Evolutionary conservation across 2,888 invertebrate genomes (phyloP), one percentile per base, ranked within the genome.

Genomic region (Tenthredo scrophulariae): DNA sequence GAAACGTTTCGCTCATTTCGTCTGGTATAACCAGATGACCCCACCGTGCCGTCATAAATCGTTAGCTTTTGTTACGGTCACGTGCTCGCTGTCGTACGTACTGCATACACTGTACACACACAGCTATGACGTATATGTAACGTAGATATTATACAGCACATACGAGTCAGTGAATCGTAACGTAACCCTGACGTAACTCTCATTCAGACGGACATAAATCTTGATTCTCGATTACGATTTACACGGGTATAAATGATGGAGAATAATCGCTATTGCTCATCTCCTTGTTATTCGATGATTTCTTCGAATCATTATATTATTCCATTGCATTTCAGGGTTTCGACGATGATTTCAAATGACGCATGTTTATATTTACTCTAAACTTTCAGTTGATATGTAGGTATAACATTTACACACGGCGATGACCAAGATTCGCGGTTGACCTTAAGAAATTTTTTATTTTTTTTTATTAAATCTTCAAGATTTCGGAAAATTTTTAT

Each of bases 41-140:
- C 77, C 29, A 54, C 40, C 22, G 37, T 22, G 72, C 50, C 29
- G 77, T 74, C 40, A 74, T 77, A 77, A 77, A 54, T 77, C 50
- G n/a, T 77, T 77, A 46, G 18, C 54, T 26, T 77, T 77, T 50
- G 50, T 77, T 77, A 77, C 77, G 33, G 77, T 77, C 77, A 77
- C 77, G 77, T 77, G 77, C 77, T 54, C 7, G 46, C 29, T 77
- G 46, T 54, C 54, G 29, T 54, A 54, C 77, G 15, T 75, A 43
- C 13, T 43, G 43, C 43, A 72, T 74, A 43, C 22, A 40, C 10
- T 43, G 13, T 22, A 22, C 74, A 43, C n/a, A 43, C 26, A 26
- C 22, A 40, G 7, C 10, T 43, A 22, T 15, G 43, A 74, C 18
- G n/a, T 22, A 5, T 37, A 37, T 37, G 37, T 37, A 37, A 37